Evolutionary conservation across 2,797 vertebrate genomes (phyloP), one percentile per base, ranked within the genome.

Genomic region (Hyperoplus immaculatus): DNA sequence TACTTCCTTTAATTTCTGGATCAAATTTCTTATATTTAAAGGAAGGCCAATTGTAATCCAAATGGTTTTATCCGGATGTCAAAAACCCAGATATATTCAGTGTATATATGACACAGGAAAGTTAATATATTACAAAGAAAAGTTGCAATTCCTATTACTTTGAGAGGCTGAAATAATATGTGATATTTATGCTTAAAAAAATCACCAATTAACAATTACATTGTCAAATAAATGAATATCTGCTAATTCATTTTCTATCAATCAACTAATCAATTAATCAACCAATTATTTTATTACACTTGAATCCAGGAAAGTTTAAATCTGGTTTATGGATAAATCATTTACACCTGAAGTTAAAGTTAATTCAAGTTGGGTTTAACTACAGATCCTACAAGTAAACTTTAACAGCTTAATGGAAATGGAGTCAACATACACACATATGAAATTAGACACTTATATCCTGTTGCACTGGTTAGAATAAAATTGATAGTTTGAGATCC

Each of bases 251-350:
- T 14, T 45, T 53, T 43, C 16, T 38, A 4, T 58, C 6, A 0
- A 56, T 45, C 0, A 0, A 61, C 49, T 12, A 7, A 21, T 5
- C 1, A 2, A 54, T 39, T 29, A 29, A 29, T 36, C 15, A 3
- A 18, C 6, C n/a, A 14, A 41, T n/a, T n/a, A 16, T 29, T 29
- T 47, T 4, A 29, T 14, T 49, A 9, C 38, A 50, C 38, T 75
- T 55, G 3, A 29, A 29, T 51, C 36, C n/a, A 58, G 10, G 55
- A 13, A 67, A 55, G 41, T 15, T 10, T 3, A 29, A 55, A 39
- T 51, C 55, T 16, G n/a, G 18, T 45, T 72, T 11, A 51, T 62
- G 65, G 46, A 69, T 74, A 11, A 14, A 9, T 75, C 56, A 56
- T 5, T 64, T 43, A 79, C 21, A 55, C 16, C 54, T 50, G 21